A percentile compares a stretch with the other conserved stretches of the same genome.
phyloP scores from a whole-genome alignment of 2,888 invertebrate genomes.

The Epinotia bilunana region DNA sequence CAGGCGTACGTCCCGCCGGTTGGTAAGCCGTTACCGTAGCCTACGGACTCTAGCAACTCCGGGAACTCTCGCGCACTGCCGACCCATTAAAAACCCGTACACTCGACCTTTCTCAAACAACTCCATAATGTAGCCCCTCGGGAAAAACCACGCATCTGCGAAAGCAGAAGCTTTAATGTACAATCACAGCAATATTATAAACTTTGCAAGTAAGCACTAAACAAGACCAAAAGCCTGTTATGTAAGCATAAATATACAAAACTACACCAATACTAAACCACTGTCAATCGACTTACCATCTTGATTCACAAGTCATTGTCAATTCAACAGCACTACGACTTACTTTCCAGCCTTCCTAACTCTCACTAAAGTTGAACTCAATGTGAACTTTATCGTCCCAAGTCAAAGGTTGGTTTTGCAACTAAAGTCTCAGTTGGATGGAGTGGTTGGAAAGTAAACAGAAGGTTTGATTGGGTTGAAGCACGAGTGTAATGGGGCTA shows the following conservation, averaged over 20 bases:
- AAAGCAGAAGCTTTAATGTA: neutral
- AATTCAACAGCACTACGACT: slow-evolving; percentile 22
- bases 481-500: slow-evolving; percentile 50
- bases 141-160: neutral
- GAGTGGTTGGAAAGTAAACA: slow-evolving; percentile 15
- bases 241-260: slow-evolving; percentile 19
- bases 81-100: too few species aligned
- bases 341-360: slow-evolving; percentile 7
- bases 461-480: slow-evolving; percentile 33
- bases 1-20: too few species aligned
- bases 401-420: slow-evolving; percentile 1
- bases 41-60: too few species aligned
- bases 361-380: neutral
- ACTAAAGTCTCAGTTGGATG: neutral
- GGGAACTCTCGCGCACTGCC: too few species aligned
- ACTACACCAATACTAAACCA: slow-evolving; percentile 25
- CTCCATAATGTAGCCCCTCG: neutral
- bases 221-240: slow-evolving; percentile 24
- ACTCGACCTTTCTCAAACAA: too few species aligned
- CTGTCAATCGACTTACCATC: slow-evolving; percentile 20
- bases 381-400: neutral
- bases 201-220: slow-evolving; percentile 3
- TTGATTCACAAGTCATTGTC: slow-evolving; percentile 40
- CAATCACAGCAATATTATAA: slow-evolving; percentile 8
- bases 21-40: too few species aligned